Base-by-base conservation (phyloP, 2,888 invertebrate species). In the Teleiodes luculella region DNA sequence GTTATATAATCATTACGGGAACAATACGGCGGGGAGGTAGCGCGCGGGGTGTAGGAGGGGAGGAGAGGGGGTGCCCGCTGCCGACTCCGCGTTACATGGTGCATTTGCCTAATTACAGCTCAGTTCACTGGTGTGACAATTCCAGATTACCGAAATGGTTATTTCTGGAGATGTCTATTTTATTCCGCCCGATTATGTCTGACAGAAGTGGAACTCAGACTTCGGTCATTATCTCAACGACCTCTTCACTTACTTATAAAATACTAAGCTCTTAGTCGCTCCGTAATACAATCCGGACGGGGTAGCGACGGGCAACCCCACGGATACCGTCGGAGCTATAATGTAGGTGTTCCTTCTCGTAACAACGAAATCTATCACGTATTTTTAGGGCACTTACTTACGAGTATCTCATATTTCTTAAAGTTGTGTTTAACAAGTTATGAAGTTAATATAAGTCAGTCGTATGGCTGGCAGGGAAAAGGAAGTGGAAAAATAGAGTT, bases 101-200 rank as follows among this genome's bases (percentile, higher is more conserved):
- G 85, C 85, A 88, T 86, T 88, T 86, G 74, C 77, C 81, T 86
- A 86, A 86, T 87, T 87, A 86, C 82, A 74, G 69, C 78, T 78
- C 76, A 76, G 79, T 73, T 85, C 80, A 77, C 80, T 80, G 76
- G 69, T 79, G 81, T 81, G 80, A 86, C 84, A 81, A 83, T 83
- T 81, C 70, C 68, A 80, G 79, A 86, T 85, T 82, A 78, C 78
- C 66, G 67, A 76, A 84, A 85, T 70, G 76, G 76, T 78, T 80
- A 81, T 83, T 79, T 74, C 67, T 55, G 56, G 64, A 78, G 71
- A 76, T 72, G 72, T 74, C 70, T 73, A 68, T 70, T 71, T 68
- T 67, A 72, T 74, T 72, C 59, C 64, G 50, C 52, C 57, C 57
- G 70, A 73, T 78, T 73, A 76, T 70, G 62, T 71, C 76, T 68